Percentiles rank a stretch among this genome's conserved stretches.
Conservation (phyloP, 2,113 vertebrate species). For the Sylvilagus bachmani region DNA sequence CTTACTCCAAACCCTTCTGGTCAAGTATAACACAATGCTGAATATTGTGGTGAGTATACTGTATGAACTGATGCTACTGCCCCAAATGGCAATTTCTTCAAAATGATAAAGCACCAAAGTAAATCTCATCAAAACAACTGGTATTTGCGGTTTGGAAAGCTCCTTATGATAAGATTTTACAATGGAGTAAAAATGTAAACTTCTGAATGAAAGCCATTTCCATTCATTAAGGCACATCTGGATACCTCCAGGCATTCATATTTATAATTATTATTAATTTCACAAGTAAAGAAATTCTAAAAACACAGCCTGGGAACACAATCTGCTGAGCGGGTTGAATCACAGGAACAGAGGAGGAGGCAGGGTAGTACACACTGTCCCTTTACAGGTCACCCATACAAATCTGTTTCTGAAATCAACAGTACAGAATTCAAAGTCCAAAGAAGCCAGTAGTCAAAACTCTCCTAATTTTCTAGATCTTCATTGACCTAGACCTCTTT, state of each 20-base stretch:
- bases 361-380: conserved; percentile 22
- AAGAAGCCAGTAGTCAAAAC: neutral
- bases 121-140: conserved; percentile 65
- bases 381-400: conserved; percentile 58
- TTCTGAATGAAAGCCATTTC: conserved; percentile 70
- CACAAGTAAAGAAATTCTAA: conserved; percentile 52
- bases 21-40: conserved; percentile 12
- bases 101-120: conserved; percentile 71
- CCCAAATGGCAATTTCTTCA: conserved; percentile 63
- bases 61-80: conserved; percentile 38
- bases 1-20: conserved; percentile 11
- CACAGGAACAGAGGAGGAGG: conserved; percentile 35
- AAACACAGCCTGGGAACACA: conserved; percentile 63
- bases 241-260: conserved; percentile 62
- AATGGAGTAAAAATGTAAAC: conserved; percentile 56
- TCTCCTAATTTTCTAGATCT: neutral
- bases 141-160: conserved; percentile 14
- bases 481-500: neutral
- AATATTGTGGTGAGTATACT: neutral
- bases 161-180: conserved; percentile 53
- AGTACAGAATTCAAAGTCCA: neutral
- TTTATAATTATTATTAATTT: conserved; percentile 55
- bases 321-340: conserved; percentile 63
- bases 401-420: conserved; percentile 54
- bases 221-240: conserved; percentile 80